Percentiles rank a stretch among this genome's conserved stretches.
Conservation (phyloP, 1,140 invertebrate species). For the Doryteuthis pealeii region DNA sequence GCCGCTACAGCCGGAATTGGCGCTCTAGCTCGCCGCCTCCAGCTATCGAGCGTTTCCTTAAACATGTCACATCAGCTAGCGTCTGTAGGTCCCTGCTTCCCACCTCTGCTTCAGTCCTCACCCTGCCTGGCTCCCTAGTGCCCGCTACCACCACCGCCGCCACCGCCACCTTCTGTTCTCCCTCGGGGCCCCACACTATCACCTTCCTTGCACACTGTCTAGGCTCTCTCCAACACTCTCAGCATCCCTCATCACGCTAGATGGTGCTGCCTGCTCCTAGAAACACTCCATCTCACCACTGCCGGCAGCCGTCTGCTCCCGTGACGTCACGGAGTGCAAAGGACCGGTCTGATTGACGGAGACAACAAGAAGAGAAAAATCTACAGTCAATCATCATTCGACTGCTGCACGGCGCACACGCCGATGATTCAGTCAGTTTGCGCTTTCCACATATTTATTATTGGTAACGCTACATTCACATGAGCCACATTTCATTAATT, state of each 20-base stretch:
- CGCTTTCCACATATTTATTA: no score
- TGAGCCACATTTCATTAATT: no score
- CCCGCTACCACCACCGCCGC: no score
- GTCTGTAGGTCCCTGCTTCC: neutral
- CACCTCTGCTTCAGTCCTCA: no score
- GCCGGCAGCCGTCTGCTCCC: conserved; percentile 3
- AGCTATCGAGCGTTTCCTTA: conserved; percentile 8
- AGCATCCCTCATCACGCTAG: conserved; percentile 7
- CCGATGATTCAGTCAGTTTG: no score
- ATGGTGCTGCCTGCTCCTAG: neutral
- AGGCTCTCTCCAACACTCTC: neutral
- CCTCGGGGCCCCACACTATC: neutral
- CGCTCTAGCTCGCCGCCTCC: conserved; percentile 4
- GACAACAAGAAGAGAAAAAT: neutral
- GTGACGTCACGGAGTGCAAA: conserved; percentile 7
- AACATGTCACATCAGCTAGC: conserved; percentile 9
- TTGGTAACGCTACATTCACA: no score
- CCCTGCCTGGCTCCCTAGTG: no score
- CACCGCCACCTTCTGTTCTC: neutral
- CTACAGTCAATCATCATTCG: no score
- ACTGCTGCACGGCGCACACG: no score
- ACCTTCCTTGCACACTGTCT: neutral
- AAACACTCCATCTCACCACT: neutral
- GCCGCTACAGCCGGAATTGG: conserved; percentile 6
- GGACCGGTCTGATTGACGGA: neutral